Conservation (phyloP, 1,140 invertebrate species). For the Pseudomyrmex cubaensis region DNA sequence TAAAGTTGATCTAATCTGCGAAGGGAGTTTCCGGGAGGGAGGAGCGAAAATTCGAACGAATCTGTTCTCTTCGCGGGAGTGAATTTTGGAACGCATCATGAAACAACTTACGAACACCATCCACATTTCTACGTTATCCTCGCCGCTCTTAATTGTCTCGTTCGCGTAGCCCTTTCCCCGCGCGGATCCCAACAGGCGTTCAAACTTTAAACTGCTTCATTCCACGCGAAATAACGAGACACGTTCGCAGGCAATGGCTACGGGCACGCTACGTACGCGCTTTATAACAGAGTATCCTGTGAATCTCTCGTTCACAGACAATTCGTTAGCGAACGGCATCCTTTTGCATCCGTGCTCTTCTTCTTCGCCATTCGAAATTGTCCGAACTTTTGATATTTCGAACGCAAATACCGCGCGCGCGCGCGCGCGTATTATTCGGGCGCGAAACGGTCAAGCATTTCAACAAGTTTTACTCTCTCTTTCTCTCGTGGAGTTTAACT, state of each 20-base stretch:
- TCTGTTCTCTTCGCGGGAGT: constrained; percentile 4
- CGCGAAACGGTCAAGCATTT: no score
- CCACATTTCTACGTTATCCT: constrained; percentile 46
- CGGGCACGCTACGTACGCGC: constrained; percentile 45
- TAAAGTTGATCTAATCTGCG: background rate
- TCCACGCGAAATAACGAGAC: constrained; percentile 66
- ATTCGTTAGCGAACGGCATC: constrained; percentile 43
- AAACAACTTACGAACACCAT: constrained; percentile 44
- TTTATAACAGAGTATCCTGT: constrained; percentile 46
- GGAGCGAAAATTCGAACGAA: constrained; percentile 12
- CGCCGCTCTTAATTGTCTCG: constrained; percentile 54
- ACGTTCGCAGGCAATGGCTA: constrained; percentile 44
- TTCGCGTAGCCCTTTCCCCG: constrained; percentile 38
- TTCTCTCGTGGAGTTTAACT: no score
- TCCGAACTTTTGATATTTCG: background rate
- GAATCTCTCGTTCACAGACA: constrained; percentile 46
- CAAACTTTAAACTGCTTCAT: constrained; percentile 62
- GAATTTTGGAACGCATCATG: constrained; percentile 23
- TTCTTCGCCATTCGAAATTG: background rate
- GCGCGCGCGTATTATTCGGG: no score
- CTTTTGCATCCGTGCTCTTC: constrained; percentile 8
- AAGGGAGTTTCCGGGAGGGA: background rate
- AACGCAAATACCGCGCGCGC: no score
- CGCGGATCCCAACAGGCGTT: constrained; percentile 44
- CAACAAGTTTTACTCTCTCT: no score